Base-by-base conservation (phyloP, 2,888 invertebrate genomes). In the Colostygia pectinataria region DNA sequence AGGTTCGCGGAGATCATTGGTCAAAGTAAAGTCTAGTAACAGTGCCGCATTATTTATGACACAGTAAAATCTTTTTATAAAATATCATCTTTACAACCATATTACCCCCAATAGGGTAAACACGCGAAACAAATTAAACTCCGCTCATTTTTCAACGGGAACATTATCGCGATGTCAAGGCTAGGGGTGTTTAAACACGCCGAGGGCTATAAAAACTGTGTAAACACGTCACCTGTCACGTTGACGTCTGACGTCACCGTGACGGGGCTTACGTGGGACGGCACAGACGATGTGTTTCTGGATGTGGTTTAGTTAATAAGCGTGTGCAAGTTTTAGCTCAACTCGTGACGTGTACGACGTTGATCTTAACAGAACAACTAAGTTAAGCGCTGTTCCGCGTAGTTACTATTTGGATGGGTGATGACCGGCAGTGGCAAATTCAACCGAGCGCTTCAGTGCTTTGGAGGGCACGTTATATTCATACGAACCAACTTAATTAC, bases 201-300 rank as follows among this genome's bases (percentile, higher is more conserved):
- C 39, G 32, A 44, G 49, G 50, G 54, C 57, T 53, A 55, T 60
- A 60, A 60, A 60, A 57, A 60, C 55, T 50, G 59, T 63, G 66
- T 63, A 66, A 63, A 65, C 65, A 65, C 59, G 65, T 66, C 66
- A 65, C 63, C 59, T 61, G 62, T 63, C 62, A 57, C 57, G 20
- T 45, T 41, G 51, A 55, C 44, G 38, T 53, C 58, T 59, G 58
- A 55, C 57, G 56, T 53, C 53, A 39, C 50, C 44, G 48, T 57
- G 54, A 56, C 54, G 45, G 45, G 25, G 45, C 47, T 32, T 37
- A 52, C 54, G 47, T 53, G 44, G 28, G 33, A 28, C 9, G 9
- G 36, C 15, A 8, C 12, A 2, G 9, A 13, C 38, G 12, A 8
- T 1, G 14, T 29, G 23, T 9, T 8, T 14, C 25, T 43, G 53